A percentile compares a stretch with the other conserved stretches of the same genome.
Evolutionary conservation across 37 sponge, comb jelly and placozoan genomes (phyloP).

Genomic region (Tethya wilhelma): DNA sequence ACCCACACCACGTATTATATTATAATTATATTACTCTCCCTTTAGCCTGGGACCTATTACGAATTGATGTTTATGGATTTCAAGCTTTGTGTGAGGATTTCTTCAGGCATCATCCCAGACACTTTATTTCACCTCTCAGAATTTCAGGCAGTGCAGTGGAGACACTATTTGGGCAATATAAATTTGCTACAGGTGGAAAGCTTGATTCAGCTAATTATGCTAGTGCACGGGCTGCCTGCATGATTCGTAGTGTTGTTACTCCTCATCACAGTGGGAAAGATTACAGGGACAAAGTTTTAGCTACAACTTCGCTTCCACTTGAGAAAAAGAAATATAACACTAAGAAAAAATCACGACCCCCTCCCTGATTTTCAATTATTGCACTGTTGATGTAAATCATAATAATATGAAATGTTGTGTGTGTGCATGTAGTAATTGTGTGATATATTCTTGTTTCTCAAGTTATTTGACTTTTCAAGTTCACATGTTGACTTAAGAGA

Average conservation of each 20-base stretch:
- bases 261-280: constrained; percentile 29
- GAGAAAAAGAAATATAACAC: neutral
- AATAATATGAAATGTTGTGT: too few species aligned
- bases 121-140: neutral
- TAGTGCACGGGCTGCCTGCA: constrained; percentile 12
- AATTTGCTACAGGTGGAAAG: constrained; percentile 5
- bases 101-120: neutral
- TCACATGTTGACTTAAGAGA: constrained; percentile 1
- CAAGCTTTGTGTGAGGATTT: constrained; percentile 18
- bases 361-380: too few species aligned
- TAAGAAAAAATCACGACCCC: neutral
- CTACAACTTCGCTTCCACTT: too few species aligned
- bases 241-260: neutral
- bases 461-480: neutral
- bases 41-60: constrained; percentile 30
- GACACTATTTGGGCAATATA: constrained; percentile 23
- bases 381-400: neutral
- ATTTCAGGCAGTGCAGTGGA: constrained; percentile 38
- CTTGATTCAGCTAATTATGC: constrained; percentile 9
- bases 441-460: neutral
- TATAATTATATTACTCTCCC: too few species aligned
- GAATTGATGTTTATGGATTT: constrained; percentile 26
- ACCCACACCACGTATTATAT: neutral
- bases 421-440: neutral
- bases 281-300: constrained; percentile 15